Evolutionary conservation across 2,113 vertebrate species (phyloP).

Genomic region (Lophotis ruficrista): DNA sequence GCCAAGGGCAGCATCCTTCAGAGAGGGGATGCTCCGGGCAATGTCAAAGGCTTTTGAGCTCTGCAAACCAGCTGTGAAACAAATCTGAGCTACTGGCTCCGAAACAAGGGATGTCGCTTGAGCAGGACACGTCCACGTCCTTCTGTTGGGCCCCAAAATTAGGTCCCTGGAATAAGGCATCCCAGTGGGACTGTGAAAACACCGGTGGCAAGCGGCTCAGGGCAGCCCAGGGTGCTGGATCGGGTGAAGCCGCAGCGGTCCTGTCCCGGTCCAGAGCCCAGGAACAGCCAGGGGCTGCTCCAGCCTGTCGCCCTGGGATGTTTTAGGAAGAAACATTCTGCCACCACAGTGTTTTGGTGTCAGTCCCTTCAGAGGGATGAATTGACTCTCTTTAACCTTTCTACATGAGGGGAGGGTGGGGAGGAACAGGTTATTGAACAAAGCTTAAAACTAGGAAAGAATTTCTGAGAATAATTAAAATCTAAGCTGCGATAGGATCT

Average conservation of each 20-base stretch:
- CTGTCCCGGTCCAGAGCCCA: neutral
- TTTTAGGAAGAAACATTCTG: neutral
- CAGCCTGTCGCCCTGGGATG: neutral
- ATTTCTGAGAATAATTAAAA: conserved; percentile 22
- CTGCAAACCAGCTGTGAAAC: neutral
- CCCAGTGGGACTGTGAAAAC: rapidly evolving
- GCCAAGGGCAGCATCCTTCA: neutral
- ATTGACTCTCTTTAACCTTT: neutral
- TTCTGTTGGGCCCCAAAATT: neutral
- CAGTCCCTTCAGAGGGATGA: neutral
- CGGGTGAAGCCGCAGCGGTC: rapidly evolving
- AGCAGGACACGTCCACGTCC: rapidly evolving
- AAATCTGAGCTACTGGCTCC: rapidly evolving
- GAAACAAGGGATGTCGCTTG: neutral
- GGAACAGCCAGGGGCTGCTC: neutral
- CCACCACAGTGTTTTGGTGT: neutral
- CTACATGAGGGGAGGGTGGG: neutral
- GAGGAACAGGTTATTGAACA: neutral
- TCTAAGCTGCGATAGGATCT: neutral
- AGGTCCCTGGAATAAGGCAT: neutral
- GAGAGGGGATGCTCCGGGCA: neutral
- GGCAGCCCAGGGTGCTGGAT: neutral
- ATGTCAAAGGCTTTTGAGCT: neutral
- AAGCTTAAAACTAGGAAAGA: neutral
- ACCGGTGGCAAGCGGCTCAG: rapidly evolving